phyloP scores from a whole-genome alignment of 2,113 vertebrate genomes.

The Clarias macrocephalus region DNA sequence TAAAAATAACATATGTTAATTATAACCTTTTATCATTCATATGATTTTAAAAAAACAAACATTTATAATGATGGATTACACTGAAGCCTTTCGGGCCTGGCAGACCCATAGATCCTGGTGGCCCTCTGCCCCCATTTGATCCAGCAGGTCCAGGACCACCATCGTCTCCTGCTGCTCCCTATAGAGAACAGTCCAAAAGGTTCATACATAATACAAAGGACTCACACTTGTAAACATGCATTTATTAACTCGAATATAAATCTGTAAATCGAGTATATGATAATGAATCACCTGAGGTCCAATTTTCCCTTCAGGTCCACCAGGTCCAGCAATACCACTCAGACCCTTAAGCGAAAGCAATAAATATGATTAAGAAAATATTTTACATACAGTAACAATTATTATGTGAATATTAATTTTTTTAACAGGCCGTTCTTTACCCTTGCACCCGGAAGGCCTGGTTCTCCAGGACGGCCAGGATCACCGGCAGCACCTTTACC shows the following conservation, averaged over 20 bases:
- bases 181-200: not conserved
- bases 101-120: conserved; percentile 87
- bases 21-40: not conserved
- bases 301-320: conserved; percentile 90
- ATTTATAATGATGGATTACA: conserved; percentile 70
- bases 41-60: not conserved
- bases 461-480: conserved; percentile 88
- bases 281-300: conserved; percentile 83
- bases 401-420: too few relatives aligned
- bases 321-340: conserved; percentile 86
- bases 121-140: conserved; percentile 82
- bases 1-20: not conserved
- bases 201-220: not conserved
- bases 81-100: conserved; percentile 92
- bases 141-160: conserved; percentile 88
- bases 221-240: not conserved
- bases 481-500: conserved; percentile 89
- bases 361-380: not conserved
- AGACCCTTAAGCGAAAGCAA: conserved; percentile 78
- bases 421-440: conserved; percentile 69
- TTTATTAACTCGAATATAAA: not conserved
- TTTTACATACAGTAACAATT: not conserved
- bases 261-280: not conserved
- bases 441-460: conserved; percentile 91
- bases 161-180: conserved; percentile 92